These are phyloP conservation scores for Drosophila orosa DNA, from an alignment of 1,140 invertebrate species.

Conservation along the genomic window DNA sequence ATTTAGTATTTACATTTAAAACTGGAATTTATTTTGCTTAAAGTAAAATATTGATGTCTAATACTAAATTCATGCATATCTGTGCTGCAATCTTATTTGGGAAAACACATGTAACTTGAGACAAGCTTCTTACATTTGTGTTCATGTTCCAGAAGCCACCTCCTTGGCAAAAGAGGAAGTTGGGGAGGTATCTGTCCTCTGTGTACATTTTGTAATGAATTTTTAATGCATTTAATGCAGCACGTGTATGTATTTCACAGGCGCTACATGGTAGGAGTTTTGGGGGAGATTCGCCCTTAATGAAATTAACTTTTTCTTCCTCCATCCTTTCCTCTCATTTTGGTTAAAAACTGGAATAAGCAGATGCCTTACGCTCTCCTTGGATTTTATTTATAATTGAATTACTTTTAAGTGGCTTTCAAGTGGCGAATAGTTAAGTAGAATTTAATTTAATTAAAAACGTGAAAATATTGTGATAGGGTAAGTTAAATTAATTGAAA, in stretches of 20 bases:
- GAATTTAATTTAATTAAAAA: conserved; percentile 47
- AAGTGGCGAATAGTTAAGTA: conserved; percentile 48
- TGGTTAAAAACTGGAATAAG: conserved; percentile 53
- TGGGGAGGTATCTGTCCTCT: conserved; percentile 15
- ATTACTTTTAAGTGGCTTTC: conserved; percentile 70
- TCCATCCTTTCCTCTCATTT: not conserved
- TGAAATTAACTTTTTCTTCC: conserved; percentile 61
- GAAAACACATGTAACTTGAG: conserved; percentile 22
- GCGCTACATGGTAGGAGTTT: conserved; percentile 3
- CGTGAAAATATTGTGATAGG: conserved; percentile 37
- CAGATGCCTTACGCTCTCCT: conserved; percentile 52
- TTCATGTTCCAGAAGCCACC: conserved; percentile 36
- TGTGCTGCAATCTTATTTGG: conserved; percentile 21
- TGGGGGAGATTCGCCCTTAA: conserved; percentile 32
- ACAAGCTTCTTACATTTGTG: conserved; percentile 63
- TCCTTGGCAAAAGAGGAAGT: not conserved
- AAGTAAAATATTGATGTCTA: not conserved
- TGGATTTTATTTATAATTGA: conserved; percentile 72
- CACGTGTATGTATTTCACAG: conserved; percentile 28
- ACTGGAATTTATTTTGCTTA: not conserved
- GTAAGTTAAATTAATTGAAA: not conserved
- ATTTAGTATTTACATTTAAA: not conserved
- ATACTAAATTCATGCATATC: conserved; percentile 1
- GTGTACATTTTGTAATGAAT: conserved; percentile 67
- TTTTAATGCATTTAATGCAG: conserved; percentile 71